Percentiles rank a stretch among this genome's conserved stretches.
Evolutionary conservation across 2,797 vertebrate genomes (phyloP).

Genomic region (Limnodromus scolopaceus): DNA sequence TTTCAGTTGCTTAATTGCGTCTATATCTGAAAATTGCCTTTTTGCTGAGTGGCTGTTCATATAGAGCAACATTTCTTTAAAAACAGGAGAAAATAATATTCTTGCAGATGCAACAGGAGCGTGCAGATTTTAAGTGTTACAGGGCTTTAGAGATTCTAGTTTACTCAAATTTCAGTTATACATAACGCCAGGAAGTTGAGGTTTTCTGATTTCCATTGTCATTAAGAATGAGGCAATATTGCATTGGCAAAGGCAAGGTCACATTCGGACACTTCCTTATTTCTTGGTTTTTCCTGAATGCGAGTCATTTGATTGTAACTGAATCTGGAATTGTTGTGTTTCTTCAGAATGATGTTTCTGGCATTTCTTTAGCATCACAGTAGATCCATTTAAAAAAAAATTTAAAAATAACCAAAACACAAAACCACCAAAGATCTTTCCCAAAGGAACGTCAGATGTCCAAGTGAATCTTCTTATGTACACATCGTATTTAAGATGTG

Average conservation of each 20-base stretch:
- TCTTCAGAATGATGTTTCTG: not conserved
- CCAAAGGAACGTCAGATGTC: not conserved
- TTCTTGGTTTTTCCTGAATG: not conserved
- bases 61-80: not conserved
- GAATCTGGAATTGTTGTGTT: not conserved
- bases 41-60: not conserved
- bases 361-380: not conserved
- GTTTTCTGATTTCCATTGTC: not conserved
- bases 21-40: not conserved
- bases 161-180: not conserved
- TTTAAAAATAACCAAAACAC: not conserved
- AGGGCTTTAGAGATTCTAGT: not conserved
- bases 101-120: not conserved
- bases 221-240: not conserved
- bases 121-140: accelerated
- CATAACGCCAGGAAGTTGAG: not conserved
- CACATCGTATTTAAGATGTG: not conserved
- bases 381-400: not conserved
- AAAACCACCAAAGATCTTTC: not conserved
- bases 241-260: not conserved
- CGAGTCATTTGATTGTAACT: not conserved
- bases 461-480: not conserved
- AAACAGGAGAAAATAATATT: not conserved
- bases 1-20: not conserved
- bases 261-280: not conserved